A percentile compares a stretch with the other conserved stretches of the same genome.
These are phyloP conservation scores for Mormyrus hasselquistii DNA, from an alignment of 2,797 vertebrate species.

Conservation along the genomic window DNA sequence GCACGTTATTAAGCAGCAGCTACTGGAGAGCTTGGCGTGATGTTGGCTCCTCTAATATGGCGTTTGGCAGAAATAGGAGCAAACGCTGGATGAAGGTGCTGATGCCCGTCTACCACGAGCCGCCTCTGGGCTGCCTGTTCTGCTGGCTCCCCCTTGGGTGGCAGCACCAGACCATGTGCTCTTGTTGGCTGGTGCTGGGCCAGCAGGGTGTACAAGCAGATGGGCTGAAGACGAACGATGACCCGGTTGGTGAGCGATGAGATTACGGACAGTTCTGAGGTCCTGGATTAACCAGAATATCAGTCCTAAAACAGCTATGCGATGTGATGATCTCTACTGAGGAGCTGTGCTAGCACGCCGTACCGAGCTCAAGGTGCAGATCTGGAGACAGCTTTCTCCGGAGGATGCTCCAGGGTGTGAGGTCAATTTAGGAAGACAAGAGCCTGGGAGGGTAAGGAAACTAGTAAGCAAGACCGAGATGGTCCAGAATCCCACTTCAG, in stretches of 20 bases:
- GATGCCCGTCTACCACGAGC: neutral
- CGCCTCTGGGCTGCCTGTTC: neutral
- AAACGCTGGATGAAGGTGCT: neutral
- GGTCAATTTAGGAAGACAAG: neutral
- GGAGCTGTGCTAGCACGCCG: neutral
- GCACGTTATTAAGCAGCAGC: neutral
- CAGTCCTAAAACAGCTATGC: neutral
- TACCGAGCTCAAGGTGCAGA: neutral
- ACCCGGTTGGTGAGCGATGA: neutral
- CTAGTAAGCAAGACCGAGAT: neutral
- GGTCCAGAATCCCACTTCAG: neutral
- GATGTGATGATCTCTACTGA: neutral
- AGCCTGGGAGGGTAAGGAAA: neutral
- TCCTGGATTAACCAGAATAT: conserved; percentile 14
- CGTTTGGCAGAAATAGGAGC: neutral
- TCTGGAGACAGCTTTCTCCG: neutral
- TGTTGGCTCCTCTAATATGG: conserved; percentile 2
- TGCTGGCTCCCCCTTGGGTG: neutral
- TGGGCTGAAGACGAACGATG: conserved; percentile 8
- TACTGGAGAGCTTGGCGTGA: neutral
- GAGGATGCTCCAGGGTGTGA: neutral
- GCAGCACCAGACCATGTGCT: neutral
- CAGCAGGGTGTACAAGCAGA: neutral
- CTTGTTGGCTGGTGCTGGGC: neutral
- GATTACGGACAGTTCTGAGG: neutral